Conservation (phyloP, 2,797 vertebrate genomes). For the Chelmon rostratus region DNA sequence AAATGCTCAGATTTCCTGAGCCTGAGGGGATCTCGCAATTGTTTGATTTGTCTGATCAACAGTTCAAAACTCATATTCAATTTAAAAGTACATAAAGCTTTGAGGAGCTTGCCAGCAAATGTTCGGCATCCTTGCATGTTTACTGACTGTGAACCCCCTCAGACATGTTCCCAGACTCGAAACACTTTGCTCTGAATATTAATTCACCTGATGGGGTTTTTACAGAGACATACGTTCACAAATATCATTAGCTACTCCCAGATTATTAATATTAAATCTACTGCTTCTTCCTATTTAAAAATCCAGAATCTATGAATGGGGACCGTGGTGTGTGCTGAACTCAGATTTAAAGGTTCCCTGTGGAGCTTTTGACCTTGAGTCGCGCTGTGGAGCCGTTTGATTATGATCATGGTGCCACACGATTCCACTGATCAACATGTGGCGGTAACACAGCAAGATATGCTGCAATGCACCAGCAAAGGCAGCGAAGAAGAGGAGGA, state of each 20-base stretch:
- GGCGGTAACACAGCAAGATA: not conserved
- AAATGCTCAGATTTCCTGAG: not conserved
- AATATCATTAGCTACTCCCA: not conserved
- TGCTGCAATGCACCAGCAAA: constrained; percentile 1
- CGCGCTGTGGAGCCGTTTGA: not conserved
- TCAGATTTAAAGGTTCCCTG: not conserved
- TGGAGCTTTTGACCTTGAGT: not conserved
- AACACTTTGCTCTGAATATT: not conserved
- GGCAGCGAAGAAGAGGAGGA: not conserved
- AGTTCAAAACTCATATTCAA: not conserved
- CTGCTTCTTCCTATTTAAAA: not conserved
- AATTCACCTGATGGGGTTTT: not conserved
- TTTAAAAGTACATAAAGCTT: not conserved
- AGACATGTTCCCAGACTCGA: not conserved
- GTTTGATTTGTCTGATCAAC: not conserved
- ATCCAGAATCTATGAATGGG: not conserved
- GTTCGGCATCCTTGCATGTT: not conserved
- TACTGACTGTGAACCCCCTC: not conserved
- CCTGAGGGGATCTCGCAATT: not conserved
- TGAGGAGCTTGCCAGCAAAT: not conserved
- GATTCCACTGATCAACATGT: not conserved
- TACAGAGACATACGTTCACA: not conserved
- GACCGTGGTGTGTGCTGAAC: not conserved
- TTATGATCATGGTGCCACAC: not conserved
- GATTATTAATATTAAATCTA: not conserved